These are phyloP conservation scores for Cerceris rybyensis DNA, from an alignment of 2,888 invertebrate species.

Conservation along the genomic window DNA sequence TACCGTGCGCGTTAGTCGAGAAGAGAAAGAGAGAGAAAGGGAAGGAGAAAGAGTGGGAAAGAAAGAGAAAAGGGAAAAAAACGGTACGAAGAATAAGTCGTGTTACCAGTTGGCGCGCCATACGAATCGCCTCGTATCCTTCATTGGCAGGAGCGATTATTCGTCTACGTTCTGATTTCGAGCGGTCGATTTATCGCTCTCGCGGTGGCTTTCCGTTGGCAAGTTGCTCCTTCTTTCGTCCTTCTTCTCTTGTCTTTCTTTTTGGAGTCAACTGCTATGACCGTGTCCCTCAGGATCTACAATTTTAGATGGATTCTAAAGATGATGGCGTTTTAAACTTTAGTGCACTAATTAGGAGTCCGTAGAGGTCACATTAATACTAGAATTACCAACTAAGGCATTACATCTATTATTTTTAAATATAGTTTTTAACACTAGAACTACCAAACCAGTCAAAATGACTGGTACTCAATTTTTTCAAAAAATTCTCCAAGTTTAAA, in stretches of 20 bases:
- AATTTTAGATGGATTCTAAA: no score
- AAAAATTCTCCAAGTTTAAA: no score
- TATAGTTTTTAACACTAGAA: no score
- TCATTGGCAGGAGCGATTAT: conserved; percentile 1
- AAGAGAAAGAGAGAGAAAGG: conserved; percentile 11
- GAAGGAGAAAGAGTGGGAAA: conserved; percentile 1
- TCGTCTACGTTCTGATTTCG: neutral
- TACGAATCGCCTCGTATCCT: conserved; percentile 4
- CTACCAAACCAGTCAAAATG: no score
- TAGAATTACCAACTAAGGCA: no score
- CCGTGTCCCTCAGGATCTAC: neutral
- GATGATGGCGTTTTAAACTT: no score
- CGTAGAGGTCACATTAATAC: no score
- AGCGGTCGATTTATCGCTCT: neutral
- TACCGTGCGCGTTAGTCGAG: conserved; percentile 22
- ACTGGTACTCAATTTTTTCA: no score
- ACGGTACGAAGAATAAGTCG: conserved; percentile 4
- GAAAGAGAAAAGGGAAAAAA: neutral
- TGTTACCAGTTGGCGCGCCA: conserved; percentile 31
- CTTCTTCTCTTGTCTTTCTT: neutral
- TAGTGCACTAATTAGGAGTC: no score
- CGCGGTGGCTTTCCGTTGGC: neutral
- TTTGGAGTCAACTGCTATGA: neutral
- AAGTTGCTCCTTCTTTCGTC: neutral
- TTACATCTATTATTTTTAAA: no score